Conservation (phyloP, 2,888 invertebrate species). For the Oscheius sp. region DNA sequence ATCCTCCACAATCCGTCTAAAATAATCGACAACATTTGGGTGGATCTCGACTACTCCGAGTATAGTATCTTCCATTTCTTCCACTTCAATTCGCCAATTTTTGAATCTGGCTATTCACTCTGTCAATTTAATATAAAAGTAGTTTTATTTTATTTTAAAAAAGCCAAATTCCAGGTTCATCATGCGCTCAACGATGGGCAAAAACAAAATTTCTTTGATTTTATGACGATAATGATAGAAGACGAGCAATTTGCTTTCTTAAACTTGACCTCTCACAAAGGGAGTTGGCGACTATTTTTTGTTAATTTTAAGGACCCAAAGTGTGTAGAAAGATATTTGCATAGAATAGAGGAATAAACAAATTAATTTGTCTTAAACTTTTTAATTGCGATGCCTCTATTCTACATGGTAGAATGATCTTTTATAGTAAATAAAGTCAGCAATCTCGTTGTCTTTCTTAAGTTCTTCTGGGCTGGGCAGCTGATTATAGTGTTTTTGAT, state of each 20-base stretch:
- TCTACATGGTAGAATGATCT: too few species aligned
- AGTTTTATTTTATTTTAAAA: too few species aligned
- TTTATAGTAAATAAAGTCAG: too few species aligned
- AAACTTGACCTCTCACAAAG: background rate
- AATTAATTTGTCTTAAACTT: too few species aligned
- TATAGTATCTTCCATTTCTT: slow-evolving; percentile 8
- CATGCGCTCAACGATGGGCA: too few species aligned
- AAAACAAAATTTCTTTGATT: too few species aligned
- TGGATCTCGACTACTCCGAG: slow-evolving; percentile 8
- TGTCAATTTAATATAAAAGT: slow-evolving; percentile 8
- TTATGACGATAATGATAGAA: background rate
- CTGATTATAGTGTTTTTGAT: too few species aligned
- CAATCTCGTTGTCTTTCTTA: too few species aligned
- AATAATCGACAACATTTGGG: slow-evolving; percentile 4
- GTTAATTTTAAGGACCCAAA: background rate
- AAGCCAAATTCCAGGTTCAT: too few species aligned
- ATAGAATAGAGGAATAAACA: too few species aligned
- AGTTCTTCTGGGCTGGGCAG: too few species aligned
- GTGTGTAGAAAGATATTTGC: background rate
- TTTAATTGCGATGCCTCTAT: too few species aligned
- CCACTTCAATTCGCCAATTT: background rate
- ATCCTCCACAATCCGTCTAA: background rate
- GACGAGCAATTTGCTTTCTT: background rate
- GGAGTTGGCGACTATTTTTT: slow-evolving; percentile 5
- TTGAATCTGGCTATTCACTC: background rate